phyloP scores from a whole-genome alignment of 2,113 vertebrate genomes.

The Sterrhoptilus dennistouni region DNA sequence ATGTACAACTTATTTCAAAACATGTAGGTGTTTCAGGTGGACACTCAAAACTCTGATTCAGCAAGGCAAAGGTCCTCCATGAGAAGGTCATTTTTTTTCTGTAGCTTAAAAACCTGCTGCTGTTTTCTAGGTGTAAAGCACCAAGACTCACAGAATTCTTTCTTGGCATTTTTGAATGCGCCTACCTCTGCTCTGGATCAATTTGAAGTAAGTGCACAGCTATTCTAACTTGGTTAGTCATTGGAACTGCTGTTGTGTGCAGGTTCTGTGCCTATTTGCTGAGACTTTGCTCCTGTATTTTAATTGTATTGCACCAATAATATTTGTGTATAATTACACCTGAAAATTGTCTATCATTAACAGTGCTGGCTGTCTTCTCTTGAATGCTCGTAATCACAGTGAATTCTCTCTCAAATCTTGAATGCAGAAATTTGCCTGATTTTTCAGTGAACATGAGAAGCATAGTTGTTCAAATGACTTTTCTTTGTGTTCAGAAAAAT shows the following conservation, averaged over 20 bases:
- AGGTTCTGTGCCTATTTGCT: neutral
- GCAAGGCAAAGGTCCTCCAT: constrained; percentile 66
- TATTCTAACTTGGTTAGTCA: neutral
- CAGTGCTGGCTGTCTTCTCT: neutral
- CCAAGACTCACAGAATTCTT: constrained; percentile 99
- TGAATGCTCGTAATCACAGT: neutral
- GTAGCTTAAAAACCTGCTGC: constrained; percentile 76
- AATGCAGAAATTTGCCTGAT: neutral
- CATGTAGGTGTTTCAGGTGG: neutral
- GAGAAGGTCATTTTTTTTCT: constrained; percentile 59
- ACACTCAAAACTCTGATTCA: neutral
- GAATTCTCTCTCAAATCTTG: neutral
- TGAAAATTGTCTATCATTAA: neutral
- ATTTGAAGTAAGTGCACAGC: constrained; percentile 89
- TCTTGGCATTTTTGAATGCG: constrained; percentile 97
- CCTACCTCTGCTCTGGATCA: constrained; percentile 94
- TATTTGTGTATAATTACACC: neutral
- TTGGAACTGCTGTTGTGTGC: neutral
- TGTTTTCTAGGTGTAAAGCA: constrained; percentile 94
- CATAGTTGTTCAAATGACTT: neutral
- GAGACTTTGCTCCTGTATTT: neutral
- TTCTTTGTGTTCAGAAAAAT: neutral
- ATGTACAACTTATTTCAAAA: neutral
- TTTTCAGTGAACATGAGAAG: neutral
- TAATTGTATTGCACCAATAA: neutral